Conservation (phyloP, 2,888 invertebrate genomes). For the Eupithecia insigniata region DNA sequence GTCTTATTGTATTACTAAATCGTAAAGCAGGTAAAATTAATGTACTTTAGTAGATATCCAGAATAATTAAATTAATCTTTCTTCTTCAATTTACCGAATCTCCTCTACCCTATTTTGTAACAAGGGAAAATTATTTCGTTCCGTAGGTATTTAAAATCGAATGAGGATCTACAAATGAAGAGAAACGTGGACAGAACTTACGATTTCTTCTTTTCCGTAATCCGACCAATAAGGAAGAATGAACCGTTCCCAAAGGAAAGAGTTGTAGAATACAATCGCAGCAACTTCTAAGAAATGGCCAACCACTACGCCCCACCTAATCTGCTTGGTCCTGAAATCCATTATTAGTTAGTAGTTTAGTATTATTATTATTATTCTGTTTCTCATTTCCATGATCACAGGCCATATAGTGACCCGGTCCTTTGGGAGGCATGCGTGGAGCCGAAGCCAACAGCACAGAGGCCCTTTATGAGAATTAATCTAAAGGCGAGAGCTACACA, state of each 20-base stretch:
- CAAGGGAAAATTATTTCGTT: neutral
- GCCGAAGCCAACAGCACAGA: too few species aligned
- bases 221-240: conserved; percentile 87
- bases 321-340: conserved; percentile 88
- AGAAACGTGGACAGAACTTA: conserved; percentile 24
- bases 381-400: too few species aligned
- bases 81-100: neutral
- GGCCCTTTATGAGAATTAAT: too few species aligned
- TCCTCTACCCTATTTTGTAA: neutral
- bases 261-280: conserved; percentile 91
- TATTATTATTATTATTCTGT: too few species aligned
- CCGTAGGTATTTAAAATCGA: neutral
- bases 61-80: neutral
- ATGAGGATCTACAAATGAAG: neutral
- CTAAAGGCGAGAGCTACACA: too few species aligned
- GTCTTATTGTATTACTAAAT: conserved; percentile 7
- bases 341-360: too few species aligned
- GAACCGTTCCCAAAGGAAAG: conserved; percentile 92
- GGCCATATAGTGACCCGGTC: too few species aligned
- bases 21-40: neutral
- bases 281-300: conserved; percentile 89
- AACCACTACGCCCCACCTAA: conserved; percentile 90
- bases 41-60: neutral
- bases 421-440: too few species aligned
- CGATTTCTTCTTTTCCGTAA: conserved; percentile 78